Percentiles rank a stretch among this genome's conserved stretches.
phyloP scores from a whole-genome alignment of 2,797 vertebrate genomes.

The Picus viridis region DNA sequence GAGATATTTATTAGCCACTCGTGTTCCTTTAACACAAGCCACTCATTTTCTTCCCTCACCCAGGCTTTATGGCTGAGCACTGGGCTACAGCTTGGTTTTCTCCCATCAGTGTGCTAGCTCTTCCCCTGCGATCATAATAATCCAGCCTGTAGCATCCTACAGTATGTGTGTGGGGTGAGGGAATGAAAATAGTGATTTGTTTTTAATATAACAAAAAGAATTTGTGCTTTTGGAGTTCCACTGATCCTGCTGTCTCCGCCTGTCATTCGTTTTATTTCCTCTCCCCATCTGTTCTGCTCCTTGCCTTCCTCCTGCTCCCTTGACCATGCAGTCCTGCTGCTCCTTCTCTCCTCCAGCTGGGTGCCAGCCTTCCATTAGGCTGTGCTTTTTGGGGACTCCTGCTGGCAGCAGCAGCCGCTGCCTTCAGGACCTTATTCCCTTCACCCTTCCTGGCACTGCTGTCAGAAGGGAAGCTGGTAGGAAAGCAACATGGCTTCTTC shows the following conservation, averaged over 20 bases:
- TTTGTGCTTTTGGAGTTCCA: slow-evolving; percentile 34
- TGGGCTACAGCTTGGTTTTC: neutral
- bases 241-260: neutral
- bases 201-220: slow-evolving; percentile 29
- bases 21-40: slow-evolving; percentile 19
- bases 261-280: slow-evolving; percentile 31
- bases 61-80: neutral
- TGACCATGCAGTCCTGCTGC: slow-evolving; percentile 29
- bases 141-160: neutral
- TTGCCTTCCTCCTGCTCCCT: slow-evolving; percentile 3
- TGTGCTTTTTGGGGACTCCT: neutral
- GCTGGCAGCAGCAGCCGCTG: neutral
- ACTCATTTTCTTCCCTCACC: neutral
- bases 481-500: neutral
- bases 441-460: neutral
- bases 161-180: neutral
- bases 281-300: slow-evolving; percentile 28
- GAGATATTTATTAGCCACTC: neutral
- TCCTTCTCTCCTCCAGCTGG: neutral
- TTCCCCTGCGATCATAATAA: neutral
- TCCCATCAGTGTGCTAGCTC: neutral
- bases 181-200: slow-evolving; percentile 28
- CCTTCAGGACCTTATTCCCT: neutral
- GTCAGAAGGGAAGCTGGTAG: neutral
- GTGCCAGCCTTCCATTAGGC: neutral